Evolutionary conservation across 53 echinoderm and acorn worm genomes (phyloP), one percentile per base, ranked within the genome.

Genomic region (Henricia sp.): DNA sequence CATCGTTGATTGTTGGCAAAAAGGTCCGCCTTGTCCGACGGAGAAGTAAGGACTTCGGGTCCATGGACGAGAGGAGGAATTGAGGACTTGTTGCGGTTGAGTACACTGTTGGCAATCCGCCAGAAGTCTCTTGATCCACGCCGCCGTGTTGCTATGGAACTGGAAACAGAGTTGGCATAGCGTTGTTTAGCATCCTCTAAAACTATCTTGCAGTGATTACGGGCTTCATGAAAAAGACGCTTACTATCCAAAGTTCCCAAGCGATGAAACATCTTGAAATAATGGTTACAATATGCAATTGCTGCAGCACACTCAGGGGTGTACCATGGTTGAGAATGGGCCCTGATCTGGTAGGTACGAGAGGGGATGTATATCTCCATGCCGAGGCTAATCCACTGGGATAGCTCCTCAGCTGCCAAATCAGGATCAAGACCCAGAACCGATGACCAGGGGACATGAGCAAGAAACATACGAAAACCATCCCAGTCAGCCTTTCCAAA

Each of bases 11-110:
- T 36, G 37, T 3, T 27, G 62, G 6, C 6, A 32, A 60, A 29
- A 27, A 60, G 62, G 28, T 60, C 32, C 32, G 62, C n/a, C 62
- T 60, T 60, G 32, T 60, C 62, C 16, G 16, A 39, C 4, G 40
- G 40, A 39, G 40, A 67, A n/a, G n/a, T n/a, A n/a, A 72, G 50
- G n/a, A 50, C 50, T 16, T 50, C 72, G 17, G 72, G 72, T 50
- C 72, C 72, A 51, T 72, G 72, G 50, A 72, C 46, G 35, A 72
- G 74, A 52, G 74, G 52, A 52, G 74, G 52, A 54, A 51, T 23
- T 6, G 74, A 76, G 56, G 57, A 76, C 43, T 76, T 55, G 43
- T 76, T 76, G 58, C 60, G 39, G 58, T 76, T 76, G 42, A 76
- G 57, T 39, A 76, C 77, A 76, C 57, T 58, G 29, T 52, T 52